Conservation (phyloP, 2,797 vertebrate species). For the Pseudochirops cupreus region DNA sequence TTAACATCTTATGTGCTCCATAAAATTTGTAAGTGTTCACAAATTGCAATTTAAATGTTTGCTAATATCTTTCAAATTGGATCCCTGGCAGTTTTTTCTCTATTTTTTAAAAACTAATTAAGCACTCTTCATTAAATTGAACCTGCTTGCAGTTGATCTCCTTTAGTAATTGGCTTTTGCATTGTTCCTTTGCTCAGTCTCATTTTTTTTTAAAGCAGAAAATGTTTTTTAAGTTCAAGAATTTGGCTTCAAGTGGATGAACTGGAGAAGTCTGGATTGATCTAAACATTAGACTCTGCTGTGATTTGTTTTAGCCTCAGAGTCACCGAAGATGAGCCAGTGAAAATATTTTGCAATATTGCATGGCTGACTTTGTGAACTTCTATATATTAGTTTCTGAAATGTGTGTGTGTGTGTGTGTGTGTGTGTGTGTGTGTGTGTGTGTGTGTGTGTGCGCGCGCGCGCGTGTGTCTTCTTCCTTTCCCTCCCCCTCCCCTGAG, state of each 20-base stretch:
- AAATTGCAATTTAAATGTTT: slow-evolving; percentile 12
- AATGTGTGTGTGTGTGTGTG: no score
- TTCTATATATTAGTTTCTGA: slow-evolving; percentile 62
- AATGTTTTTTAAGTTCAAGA: slow-evolving; percentile 16
- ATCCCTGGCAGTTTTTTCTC: slow-evolving; percentile 29
- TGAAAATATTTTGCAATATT: neutral
- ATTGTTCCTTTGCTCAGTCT: slow-evolving; percentile 37
- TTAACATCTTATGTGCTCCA: neutral
- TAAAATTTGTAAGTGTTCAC: slow-evolving; percentile 25
- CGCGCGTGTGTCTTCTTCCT: slow-evolving; percentile 4
- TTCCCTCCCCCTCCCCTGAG: no score
- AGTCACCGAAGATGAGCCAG: slow-evolving; percentile 29
- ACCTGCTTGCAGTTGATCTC: slow-evolving; percentile 19
- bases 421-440: no score
- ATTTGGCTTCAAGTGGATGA: neutral
- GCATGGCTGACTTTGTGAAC: slow-evolving; percentile 60
- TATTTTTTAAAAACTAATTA: neutral
- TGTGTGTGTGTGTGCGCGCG: no score
- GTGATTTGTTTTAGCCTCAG: slow-evolving; percentile 63
- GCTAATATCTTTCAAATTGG: slow-evolving; percentile 16
- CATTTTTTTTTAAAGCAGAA: slow-evolving; percentile 24
- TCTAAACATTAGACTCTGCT: neutral
- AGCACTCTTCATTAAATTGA: slow-evolving; percentile 27
- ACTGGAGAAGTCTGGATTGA: neutral
- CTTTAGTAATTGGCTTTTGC: neutral